These are phyloP conservation scores for Drosophila carrolli DNA, from an alignment of 1,140 invertebrate genomes.

Conservation along the genomic window DNA sequence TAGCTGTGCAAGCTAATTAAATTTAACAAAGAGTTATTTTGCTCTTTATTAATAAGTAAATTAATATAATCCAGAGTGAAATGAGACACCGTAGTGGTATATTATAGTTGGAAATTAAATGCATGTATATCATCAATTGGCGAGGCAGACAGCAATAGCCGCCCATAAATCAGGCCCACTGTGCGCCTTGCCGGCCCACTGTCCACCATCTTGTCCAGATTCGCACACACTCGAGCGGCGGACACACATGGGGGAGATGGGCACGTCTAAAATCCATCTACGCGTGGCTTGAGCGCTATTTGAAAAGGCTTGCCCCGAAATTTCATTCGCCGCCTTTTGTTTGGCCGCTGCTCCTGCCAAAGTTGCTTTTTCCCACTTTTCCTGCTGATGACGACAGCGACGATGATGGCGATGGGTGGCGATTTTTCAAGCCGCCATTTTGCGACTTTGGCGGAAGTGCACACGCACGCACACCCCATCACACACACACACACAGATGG, in stretches of 20 bases:
- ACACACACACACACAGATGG: slow-evolving; percentile 4
- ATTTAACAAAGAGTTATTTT: no score
- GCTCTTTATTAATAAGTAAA: no score
- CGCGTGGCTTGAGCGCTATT: slow-evolving; percentile 49
- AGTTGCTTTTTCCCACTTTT: slow-evolving; percentile 34
- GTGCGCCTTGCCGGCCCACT: slow-evolving; percentile 23
- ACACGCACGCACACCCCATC: slow-evolving; percentile 23
- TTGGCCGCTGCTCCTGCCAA: slow-evolving; percentile 29
- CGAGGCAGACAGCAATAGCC: neutral
- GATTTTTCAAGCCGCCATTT: slow-evolving; percentile 78
- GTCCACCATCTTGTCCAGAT: slow-evolving; percentile 49
- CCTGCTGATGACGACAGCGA: slow-evolving; percentile 28
- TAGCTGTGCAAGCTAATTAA: no score
- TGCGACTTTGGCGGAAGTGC: slow-evolving; percentile 78
- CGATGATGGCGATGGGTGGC: slow-evolving; percentile 38
- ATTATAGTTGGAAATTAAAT: neutral
- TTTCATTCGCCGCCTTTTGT: slow-evolving; percentile 72
- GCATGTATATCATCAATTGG: neutral
- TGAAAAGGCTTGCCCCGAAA: slow-evolving; percentile 60
- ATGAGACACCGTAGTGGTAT: neutral
- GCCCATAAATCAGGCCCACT: slow-evolving; percentile 10
- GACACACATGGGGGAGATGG: slow-evolving; percentile 22
- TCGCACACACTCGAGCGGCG: slow-evolving; percentile 3
- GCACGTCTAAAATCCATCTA: slow-evolving; percentile 57
- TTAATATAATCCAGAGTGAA: no score